A percentile compares a stretch with the other conserved stretches of the same genome.
phyloP scores from a whole-genome alignment of 2,888 invertebrate genomes.

The Netelia fuscicornis region DNA sequence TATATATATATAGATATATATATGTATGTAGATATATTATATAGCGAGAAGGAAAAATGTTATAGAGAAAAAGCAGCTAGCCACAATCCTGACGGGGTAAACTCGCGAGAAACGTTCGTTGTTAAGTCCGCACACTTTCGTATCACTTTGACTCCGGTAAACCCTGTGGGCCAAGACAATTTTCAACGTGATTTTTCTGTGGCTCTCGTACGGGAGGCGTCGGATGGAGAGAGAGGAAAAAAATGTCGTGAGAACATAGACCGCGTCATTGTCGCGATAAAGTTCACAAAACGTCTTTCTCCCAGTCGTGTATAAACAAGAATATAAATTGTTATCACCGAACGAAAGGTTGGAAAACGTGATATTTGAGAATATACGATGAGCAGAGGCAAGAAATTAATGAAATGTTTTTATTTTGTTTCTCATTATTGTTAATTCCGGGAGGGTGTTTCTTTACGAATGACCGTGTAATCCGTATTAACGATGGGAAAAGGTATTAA shows the following conservation, averaged over 20 bases:
- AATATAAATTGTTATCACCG: neutral
- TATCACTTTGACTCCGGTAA: slow-evolving; percentile 36
- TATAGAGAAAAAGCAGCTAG: slow-evolving; percentile 46
- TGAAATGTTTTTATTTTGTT: too few species aligned
- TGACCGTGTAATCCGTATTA: neutral
- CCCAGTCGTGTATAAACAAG: neutral
- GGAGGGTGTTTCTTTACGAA: neutral
- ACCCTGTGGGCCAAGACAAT: slow-evolving; percentile 48
- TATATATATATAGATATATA: neutral
- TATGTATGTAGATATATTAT: neutral
- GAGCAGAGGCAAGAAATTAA: too few species aligned
- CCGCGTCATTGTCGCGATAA: neutral
- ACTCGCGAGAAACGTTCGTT: slow-evolving; percentile 56
- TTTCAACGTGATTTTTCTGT: slow-evolving; percentile 41
- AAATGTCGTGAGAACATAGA: neutral
- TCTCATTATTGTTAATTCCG: too few species aligned
- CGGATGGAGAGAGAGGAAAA: neutral
- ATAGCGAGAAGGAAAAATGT: slow-evolving; percentile 1
- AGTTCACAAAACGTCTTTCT: neutral
- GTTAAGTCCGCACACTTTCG: neutral
- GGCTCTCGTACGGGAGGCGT: neutral
- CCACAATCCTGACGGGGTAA: slow-evolving; percentile 65
- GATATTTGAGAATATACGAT: too few species aligned
- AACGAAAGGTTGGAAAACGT: too few species aligned
- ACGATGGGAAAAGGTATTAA: neutral